phyloP scores from a whole-genome alignment of 2,113 vertebrate genomes.

The Corapipo altera region DNA sequence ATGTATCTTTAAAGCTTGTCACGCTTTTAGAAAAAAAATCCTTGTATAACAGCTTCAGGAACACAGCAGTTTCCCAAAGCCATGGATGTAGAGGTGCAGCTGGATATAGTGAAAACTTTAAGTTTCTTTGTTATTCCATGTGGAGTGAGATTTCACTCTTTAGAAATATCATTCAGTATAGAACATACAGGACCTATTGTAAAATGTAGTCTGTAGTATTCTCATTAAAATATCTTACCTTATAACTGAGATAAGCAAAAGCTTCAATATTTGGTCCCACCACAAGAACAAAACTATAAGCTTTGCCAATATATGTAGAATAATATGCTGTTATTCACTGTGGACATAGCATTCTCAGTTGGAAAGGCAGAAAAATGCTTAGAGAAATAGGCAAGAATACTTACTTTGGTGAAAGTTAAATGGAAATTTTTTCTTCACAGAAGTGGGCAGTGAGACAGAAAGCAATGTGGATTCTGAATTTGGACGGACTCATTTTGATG shows the following conservation, averaged over 20 bases:
- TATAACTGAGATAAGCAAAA: neutral
- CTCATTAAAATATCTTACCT: neutral
- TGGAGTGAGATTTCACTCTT: neutral
- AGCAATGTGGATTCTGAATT: conserved; percentile 90
- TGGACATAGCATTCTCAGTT: neutral
- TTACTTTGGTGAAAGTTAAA: neutral
- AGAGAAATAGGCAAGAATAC: neutral
- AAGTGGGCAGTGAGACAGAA: conserved; percentile 89
- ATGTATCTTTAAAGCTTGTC: neutral
- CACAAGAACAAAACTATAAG: neutral
- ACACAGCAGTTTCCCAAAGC: neutral
- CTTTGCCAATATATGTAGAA: neutral
- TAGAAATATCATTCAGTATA: neutral
- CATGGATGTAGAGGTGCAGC: neutral
- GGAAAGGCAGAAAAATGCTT: neutral
- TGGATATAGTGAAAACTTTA: neutral
- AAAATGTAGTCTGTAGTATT: neutral
- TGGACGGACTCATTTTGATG: conserved; percentile 82
- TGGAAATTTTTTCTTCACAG: conserved; percentile 64
- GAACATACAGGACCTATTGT: neutral
- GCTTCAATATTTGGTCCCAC: neutral
- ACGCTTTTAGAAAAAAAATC: neutral
- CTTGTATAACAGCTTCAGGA: neutral
- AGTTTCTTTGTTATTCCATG: neutral
- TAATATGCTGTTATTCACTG: neutral